Evolutionary conservation across 2,113 vertebrate species (phyloP).

Genomic region (Lepisosteus osseus): DNA sequence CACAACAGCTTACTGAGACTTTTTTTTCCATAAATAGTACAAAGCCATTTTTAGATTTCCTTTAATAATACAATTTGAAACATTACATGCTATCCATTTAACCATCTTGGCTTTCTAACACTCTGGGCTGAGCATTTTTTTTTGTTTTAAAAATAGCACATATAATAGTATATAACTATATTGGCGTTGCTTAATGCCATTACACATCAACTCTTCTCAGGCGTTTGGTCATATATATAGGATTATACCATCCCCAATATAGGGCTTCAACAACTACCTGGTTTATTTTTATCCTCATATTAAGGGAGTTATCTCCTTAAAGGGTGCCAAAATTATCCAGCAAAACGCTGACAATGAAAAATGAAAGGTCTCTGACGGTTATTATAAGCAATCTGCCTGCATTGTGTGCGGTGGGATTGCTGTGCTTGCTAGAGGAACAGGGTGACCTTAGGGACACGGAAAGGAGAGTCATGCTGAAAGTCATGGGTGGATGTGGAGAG

Average conservation of each 20-base stretch:
- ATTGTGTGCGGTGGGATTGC: constrained; percentile 71
- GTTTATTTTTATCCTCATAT: constrained; percentile 79
- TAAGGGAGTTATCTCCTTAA: constrained; percentile 66
- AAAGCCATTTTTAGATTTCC: constrained; percentile 44
- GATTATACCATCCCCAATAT: constrained; percentile 72
- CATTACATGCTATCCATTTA: constrained; percentile 68
- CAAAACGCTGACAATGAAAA: constrained; percentile 74
- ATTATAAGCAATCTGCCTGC: constrained; percentile 76
- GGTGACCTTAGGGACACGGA: constrained; percentile 64
- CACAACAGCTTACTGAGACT: constrained; percentile 44
- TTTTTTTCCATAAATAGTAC: constrained; percentile 53
- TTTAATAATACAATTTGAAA: constrained; percentile 64
- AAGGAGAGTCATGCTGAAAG: constrained; percentile 55
- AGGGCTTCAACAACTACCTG: constrained; percentile 65
- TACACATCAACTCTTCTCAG: constrained; percentile 48
- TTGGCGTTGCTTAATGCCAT: constrained; percentile 58
- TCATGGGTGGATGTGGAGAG: constrained; percentile 50
- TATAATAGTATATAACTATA: constrained; percentile 60
- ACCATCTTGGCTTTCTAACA: constrained; percentile 52
- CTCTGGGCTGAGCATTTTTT: constrained; percentile 52
- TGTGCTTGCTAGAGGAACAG: constrained; percentile 68
- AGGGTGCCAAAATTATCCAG: constrained; percentile 74
- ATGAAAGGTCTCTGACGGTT: constrained; percentile 73
- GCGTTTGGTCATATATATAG: constrained; percentile 67
- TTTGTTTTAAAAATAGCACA: constrained; percentile 67